Percentiles rank a stretch among this genome's conserved stretches.
phyloP scores from a whole-genome alignment of 1,140 invertebrate genomes.

The Frieseomelitta varia region DNA sequence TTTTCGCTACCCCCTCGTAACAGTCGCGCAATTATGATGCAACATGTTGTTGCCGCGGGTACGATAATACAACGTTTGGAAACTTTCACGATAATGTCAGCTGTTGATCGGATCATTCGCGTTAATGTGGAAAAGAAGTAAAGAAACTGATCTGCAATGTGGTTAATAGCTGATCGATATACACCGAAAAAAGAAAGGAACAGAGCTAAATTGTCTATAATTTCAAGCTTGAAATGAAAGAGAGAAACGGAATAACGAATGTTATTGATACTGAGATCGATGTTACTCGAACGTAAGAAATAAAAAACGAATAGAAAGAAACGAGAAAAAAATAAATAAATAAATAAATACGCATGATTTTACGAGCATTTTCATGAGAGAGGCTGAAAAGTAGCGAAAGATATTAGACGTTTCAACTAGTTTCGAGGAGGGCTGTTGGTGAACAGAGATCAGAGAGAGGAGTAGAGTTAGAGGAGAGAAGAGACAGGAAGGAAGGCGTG shows the following conservation, averaged over 20 bases:
- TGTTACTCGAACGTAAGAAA: neutral
- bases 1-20: neutral
- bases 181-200: neutral
- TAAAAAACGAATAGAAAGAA: neutral
- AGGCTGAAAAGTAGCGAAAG: neutral
- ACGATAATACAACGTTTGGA: neutral
- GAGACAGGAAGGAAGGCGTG: conserved; percentile 61
- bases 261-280: too few species aligned
- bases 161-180: neutral
- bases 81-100: conserved; percentile 22
- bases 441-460: conserved; percentile 15
- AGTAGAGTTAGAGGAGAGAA: conserved; percentile 15
- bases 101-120: neutral
- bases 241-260: too few species aligned
- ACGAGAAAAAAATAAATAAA: neutral
- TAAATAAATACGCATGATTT: neutral
- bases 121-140: neutral
- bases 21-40: neutral
- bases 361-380: neutral
- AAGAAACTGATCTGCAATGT: neutral
- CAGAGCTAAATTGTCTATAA: neutral
- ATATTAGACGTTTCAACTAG: neutral
- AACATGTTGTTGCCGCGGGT: too few species aligned
- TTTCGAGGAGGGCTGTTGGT: neutral
- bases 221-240: neutral